A percentile compares a stretch with the other conserved stretches of the same genome.
phyloP scores from a whole-genome alignment of 2,113 vertebrate species.

The Erpornis zantholeuca region DNA sequence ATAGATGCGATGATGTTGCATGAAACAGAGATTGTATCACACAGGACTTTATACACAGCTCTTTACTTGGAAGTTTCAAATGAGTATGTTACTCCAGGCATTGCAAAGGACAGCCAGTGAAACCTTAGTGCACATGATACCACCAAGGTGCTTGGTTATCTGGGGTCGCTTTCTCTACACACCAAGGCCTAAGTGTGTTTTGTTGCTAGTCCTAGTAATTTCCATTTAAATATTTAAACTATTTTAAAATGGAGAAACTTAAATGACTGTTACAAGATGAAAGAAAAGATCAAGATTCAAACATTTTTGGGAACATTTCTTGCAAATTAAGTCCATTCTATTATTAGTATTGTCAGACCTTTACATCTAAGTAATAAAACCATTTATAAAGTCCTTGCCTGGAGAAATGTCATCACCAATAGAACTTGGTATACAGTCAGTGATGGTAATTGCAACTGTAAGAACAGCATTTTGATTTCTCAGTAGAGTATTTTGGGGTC shows the following conservation, averaged over 20 bases:
- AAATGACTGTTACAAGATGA: rapidly evolving
- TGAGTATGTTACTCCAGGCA: background rate
- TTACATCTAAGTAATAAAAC: background rate
- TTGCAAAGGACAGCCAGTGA: background rate
- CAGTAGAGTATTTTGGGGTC: background rate
- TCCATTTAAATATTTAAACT: background rate
- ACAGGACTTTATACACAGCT: background rate
- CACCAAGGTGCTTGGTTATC: background rate
- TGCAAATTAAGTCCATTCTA: background rate
- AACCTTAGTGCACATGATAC: background rate
- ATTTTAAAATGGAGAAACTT: background rate
- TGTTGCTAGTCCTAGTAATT: background rate
- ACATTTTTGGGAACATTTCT: background rate
- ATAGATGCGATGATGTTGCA: background rate
- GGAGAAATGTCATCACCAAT: background rate
- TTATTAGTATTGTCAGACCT: background rate
- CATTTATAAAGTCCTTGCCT: background rate
- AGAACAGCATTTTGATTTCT: background rate
- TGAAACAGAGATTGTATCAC: background rate
- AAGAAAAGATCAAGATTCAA: background rate
- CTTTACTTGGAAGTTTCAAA: background rate
- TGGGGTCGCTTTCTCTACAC: background rate
- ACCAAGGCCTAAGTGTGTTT: background rate
- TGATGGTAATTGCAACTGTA: background rate
- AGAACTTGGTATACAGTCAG: background rate